phyloP scores from a whole-genome alignment of 1,140 invertebrate genomes.

The Helicoverpa armigera region DNA sequence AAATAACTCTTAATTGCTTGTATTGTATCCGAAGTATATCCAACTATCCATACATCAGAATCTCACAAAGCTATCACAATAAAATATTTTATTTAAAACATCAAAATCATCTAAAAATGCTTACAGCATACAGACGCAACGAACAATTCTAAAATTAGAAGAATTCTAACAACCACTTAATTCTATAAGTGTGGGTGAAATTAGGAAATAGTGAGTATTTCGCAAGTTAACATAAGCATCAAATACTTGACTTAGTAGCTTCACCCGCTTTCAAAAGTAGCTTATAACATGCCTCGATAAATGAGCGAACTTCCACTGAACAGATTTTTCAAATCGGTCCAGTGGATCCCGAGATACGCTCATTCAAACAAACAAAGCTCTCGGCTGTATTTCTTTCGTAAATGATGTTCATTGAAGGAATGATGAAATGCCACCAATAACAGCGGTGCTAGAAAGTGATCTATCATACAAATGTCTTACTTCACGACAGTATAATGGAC shows the following conservation, averaged over 20 bases:
- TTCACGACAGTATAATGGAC: slow-evolving; percentile 55
- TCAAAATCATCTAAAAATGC: slow-evolving; percentile 17
- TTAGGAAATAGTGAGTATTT: slow-evolving; percentile 4
- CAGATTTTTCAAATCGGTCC: too few species aligned
- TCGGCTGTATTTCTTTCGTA: too few species aligned
- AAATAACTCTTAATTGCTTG: background rate
- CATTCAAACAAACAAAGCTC: too few species aligned
- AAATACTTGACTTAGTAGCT: slow-evolving; percentile 18
- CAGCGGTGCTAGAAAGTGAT: background rate
- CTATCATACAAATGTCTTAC: slow-evolving; percentile 35
- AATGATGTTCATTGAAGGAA: slow-evolving; percentile 30
- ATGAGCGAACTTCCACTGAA: too few species aligned
- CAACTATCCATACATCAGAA: background rate
- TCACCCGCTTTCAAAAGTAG: too few species aligned
- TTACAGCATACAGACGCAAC: slow-evolving; percentile 20
- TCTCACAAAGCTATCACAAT: background rate
- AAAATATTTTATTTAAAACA: slow-evolving; percentile 1
- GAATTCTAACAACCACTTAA: slow-evolving; percentile 47
- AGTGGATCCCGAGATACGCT: too few species aligned
- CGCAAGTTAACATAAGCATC: slow-evolving; percentile 24
- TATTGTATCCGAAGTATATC: background rate
- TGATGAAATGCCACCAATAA: slow-evolving; percentile 1
- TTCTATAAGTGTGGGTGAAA: slow-evolving; percentile 17
- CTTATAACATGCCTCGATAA: too few species aligned
- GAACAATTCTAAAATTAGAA: slow-evolving; percentile 45